Evolutionary conservation across 2,888 invertebrate genomes (phyloP), one percentile per base, ranked within the genome.

Genomic region (Allophyes oxyacanthae): DNA sequence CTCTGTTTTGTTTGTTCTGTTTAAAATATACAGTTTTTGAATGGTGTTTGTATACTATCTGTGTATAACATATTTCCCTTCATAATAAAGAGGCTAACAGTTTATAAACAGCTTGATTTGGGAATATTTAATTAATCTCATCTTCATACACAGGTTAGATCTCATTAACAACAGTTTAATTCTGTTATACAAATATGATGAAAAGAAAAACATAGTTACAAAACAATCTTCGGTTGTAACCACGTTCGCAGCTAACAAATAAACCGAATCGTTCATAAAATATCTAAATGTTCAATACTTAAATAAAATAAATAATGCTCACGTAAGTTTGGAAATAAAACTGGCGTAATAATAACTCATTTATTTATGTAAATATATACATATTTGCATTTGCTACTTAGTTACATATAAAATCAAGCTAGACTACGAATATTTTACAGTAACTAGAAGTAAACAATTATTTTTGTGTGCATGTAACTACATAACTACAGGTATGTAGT

Each of bases 21-120:
- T 72, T 55, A 75, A 32, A 76, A 72, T 74, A 75, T 78, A 81
- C 72, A 71, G 60, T 69, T 81, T 77, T 75, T 70, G 52, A 70
- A 71, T 72, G 75, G 66, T 73, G 74, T 77, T 80, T 80, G 75
- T 81, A 77, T 75, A 72, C 70, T 77, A 67, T 77, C 66, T 78
- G 68, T 72, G 57, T 71, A 64, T 72, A 64, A 65, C 64, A 65
- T 52, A 59, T 67, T 68, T 70, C 69, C 67, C 66, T 66, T 61
- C 42, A 60, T 59, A 72, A 63, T 71, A 68, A 72, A 72, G 81
- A 80, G 81, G 82, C 82, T 81, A 77, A 65, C 59, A 52, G 41
- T 44, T 62, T 64, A n/a, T 52, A 25, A 66, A 66, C 61, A 57
- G 55, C 43, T 51, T 58, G 48, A 62, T 71, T 72, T 69, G 64